Evolutionary conservation across 1,140 invertebrate species (phyloP), one percentile per base, ranked within the genome.

Genomic region (Drosophila kohkoa): DNA sequence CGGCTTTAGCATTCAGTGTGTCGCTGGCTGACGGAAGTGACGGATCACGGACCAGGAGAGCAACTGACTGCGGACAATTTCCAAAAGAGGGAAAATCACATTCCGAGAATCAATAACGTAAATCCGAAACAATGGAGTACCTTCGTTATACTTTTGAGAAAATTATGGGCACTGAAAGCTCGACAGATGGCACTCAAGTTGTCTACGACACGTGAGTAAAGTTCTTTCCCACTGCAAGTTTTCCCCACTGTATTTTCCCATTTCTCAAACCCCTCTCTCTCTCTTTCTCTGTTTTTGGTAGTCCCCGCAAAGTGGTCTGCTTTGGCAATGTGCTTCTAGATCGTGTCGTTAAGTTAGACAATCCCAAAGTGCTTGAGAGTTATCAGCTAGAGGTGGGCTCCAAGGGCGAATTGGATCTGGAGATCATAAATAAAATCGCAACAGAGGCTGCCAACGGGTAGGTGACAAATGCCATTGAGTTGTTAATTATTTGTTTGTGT

Each of bases 291-390:
- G 1, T 66, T 62, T 38, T 38, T 38, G 35, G 5, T 46, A 92
- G 91, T 4, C 85, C 91, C 30, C 88, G 88, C 7, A 92, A 92
- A 66, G 74, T 92, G 3, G 83, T 92, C 46, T 90, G 85, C 41
- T 92, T 92, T 49, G 91, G 91, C 30, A 92, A 92, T 54, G 90
- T 91, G 25, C 43, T 92, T 41, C 60, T 92, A 0, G 91, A 92
- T 67, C 81, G 79, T 1, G 73, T 82, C 8, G 72, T 88, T 1
- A 63, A 85, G 15, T 67, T 92, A 28, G 65, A 81, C 4, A 63
- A 87, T 43, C 74, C 75, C 1, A 75, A 91, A 6, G 35, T 91
- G 1, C 58, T 92, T 5, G 30, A 81, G 25, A 85, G 78, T 0
- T 82, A 78, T 54, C 63, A 77, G n/a, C 58, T 92, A 5, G 54